A percentile compares a stretch with the other conserved stretches of the same genome.
Evolutionary conservation across 2,888 invertebrate species (phyloP).

Genomic region (Ophonus ardosiacus): DNA sequence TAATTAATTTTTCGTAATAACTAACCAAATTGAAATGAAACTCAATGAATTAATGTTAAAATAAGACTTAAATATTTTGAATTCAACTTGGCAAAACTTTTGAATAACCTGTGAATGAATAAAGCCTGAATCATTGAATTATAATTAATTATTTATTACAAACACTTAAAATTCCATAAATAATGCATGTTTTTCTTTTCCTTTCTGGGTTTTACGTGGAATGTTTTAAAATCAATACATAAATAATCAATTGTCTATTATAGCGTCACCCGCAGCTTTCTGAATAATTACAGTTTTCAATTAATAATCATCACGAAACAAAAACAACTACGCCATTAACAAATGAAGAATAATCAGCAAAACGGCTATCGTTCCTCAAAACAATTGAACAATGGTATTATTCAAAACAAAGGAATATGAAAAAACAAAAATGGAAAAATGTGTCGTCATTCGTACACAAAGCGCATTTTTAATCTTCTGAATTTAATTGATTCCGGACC

Average conservation of each 20-base stretch:
- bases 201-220: neutral
- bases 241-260: constrained; percentile 17
- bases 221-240: constrained; percentile 23
- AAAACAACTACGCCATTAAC: constrained; percentile 28
- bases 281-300: constrained; percentile 26
- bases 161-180: neutral
- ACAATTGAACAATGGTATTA: constrained; percentile 38
- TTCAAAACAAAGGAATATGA: constrained; percentile 23
- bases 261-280: neutral
- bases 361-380: constrained; percentile 26
- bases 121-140: neutral
- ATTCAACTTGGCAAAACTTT: neutral
- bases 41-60: neutral
- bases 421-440: constrained; percentile 22
- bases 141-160: neutral
- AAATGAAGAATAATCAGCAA: constrained; percentile 40
- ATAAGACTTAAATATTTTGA: neutral
- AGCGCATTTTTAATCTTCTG: constrained; percentile 9
- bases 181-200: neutral
- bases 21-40: neutral
- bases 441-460: constrained; percentile 21
- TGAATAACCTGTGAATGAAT: neutral
- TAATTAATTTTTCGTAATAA: neutral
- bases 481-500: constrained; percentile 18
- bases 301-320: constrained; percentile 31